phyloP scores from a whole-genome alignment of 2,888 invertebrate species.

The Eupithecia insigniata region DNA sequence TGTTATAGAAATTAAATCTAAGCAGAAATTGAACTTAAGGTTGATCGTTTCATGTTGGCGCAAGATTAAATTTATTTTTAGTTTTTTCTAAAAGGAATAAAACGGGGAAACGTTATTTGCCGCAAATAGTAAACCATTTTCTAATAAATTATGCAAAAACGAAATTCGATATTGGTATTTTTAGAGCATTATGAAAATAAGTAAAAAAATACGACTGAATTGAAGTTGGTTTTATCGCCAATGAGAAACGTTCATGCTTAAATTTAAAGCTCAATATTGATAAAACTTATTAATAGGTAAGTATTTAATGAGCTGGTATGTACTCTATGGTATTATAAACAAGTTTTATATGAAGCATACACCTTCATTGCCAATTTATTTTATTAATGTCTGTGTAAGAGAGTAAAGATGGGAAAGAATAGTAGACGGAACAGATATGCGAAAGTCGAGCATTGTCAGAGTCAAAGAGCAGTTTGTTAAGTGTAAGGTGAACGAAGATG shows the following conservation, averaged over 20 bases:
- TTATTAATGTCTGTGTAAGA: not conserved
- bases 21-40: not conserved
- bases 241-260: too few relatives aligned
- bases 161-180: too few relatives aligned
- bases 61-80: too few relatives aligned
- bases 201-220: too few relatives aligned
- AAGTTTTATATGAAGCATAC: not conserved
- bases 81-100: too few relatives aligned
- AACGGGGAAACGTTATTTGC: too few relatives aligned
- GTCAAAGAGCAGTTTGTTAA: conserved; percentile 32
- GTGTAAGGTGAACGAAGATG: conserved; percentile 24
- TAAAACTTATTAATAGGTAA: not conserved
- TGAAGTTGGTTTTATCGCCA: too few relatives aligned
- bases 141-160: too few relatives aligned
- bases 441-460: conserved; percentile 20
- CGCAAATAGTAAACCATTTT: too few relatives aligned
- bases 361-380: not conserved
- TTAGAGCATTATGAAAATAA: too few relatives aligned
- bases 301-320: too few relatives aligned
- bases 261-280: not conserved
- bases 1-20: not conserved
- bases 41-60: too few relatives aligned
- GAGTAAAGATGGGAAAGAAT: not conserved
- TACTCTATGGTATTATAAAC: not conserved
- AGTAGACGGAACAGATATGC: not conserved